Evolutionary conservation across 2,113 vertebrate genomes (phyloP).

Genomic region (Cepphus grylle): DNA sequence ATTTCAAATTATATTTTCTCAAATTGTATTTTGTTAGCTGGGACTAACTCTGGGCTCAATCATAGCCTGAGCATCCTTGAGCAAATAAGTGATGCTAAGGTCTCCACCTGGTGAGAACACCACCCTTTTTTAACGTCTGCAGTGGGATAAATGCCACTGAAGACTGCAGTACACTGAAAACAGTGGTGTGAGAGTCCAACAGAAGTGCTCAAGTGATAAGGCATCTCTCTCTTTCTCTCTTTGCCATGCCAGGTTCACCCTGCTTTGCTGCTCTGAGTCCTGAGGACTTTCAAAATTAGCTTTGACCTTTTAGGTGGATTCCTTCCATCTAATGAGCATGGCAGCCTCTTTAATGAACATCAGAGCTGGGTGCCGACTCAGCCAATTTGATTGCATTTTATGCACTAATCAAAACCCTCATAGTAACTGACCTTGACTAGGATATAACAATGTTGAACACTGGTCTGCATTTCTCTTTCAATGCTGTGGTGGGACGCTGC

Average conservation of each 20-base stretch:
- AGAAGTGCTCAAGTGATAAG: background rate
- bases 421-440: constrained; percentile 34
- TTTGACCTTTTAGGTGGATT: constrained; percentile 46
- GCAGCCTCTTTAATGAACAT: constrained; percentile 23
- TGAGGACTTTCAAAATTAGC: constrained; percentile 26
- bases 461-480: background rate
- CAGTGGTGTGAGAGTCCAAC: rapidly evolving
- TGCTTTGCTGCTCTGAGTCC: background rate
- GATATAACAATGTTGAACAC: background rate
- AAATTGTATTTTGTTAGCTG: background rate
- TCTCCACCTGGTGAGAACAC: background rate
- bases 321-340: constrained; percentile 31
- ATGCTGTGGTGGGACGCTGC: rapidly evolving
- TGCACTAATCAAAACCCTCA: constrained; percentile 39
- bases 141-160: background rate
- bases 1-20: background rate
- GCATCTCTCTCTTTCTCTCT: background rate
- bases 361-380: background rate
- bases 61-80: background rate
- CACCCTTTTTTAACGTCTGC: background rate
- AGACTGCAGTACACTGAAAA: background rate
- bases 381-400: constrained; percentile 48
- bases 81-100: background rate
- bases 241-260: background rate
- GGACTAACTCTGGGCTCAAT: background rate